phyloP scores from a whole-genome alignment of 2,797 vertebrate species.

The Sebastes wilsoni region DNA sequence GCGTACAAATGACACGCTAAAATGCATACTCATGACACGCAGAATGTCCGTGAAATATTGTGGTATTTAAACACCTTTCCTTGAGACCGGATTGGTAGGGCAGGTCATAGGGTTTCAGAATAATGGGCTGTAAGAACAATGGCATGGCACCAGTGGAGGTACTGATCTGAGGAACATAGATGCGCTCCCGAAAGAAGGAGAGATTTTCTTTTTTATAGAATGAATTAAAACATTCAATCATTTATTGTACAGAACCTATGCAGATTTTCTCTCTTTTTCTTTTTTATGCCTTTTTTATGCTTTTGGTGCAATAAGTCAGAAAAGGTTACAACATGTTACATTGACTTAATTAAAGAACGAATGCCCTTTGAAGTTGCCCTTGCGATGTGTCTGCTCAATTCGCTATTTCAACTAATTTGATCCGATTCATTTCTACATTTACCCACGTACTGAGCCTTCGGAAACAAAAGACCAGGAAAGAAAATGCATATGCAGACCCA shows the following conservation, averaged over 20 bases:
- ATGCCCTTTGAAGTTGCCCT: slow-evolving; percentile 1
- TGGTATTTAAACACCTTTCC: too few species aligned
- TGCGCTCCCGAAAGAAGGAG: accelerated
- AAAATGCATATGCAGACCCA: not conserved
- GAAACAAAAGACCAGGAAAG: not conserved
- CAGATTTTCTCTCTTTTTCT: not conserved
- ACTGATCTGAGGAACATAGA: too few species aligned
- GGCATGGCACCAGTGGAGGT: too few species aligned
- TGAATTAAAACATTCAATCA: not conserved
- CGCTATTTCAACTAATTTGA: slow-evolving; percentile 6
- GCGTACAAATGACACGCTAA: too few species aligned
- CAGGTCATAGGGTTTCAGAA: too few species aligned
- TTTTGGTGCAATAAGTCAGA: not conserved
- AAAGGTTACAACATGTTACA: not conserved
- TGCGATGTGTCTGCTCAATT: not conserved
- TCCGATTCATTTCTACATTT: not conserved
- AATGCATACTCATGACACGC: accelerated
- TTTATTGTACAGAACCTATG: not conserved
- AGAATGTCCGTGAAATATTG: too few species aligned
- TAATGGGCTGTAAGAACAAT: too few species aligned
- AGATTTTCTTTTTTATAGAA: accelerated
- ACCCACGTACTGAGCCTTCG: not conserved
- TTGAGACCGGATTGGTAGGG: too few species aligned
- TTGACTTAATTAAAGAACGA: slow-evolving; percentile 20
- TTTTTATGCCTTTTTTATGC: not conserved